Evolutionary conservation across 2,888 invertebrate species (phyloP).

Genomic region (Andricus curvator): DNA sequence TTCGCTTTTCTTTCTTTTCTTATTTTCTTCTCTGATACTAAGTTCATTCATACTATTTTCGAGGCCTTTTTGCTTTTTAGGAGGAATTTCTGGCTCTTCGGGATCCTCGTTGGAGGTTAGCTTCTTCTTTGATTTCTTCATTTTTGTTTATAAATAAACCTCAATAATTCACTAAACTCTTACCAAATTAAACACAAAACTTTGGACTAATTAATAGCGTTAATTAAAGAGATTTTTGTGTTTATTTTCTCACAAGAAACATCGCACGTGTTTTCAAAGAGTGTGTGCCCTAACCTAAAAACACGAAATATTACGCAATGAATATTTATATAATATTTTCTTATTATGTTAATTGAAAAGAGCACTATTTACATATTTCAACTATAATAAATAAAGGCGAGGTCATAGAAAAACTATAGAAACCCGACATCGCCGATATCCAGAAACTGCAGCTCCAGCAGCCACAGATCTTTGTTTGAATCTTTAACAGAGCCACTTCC

Average conservation of each 20-base stretch:
- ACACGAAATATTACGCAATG: too few species aligned
- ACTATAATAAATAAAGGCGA: too few species aligned
- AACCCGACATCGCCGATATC: too few species aligned
- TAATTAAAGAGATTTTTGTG: background rate
- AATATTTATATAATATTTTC: too few species aligned
- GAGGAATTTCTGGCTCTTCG: background rate
- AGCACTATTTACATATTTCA: too few species aligned
- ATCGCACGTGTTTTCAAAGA: too few species aligned
- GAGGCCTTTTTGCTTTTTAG: background rate
- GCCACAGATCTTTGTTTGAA: too few species aligned
- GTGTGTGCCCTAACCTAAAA: too few species aligned
- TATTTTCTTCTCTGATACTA: background rate
- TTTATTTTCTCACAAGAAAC: background rate
- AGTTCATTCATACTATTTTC: slow-evolving; percentile 1
- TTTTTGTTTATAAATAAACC: background rate
- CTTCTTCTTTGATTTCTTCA: slow-evolving; percentile 10
- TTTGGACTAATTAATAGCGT: background rate
- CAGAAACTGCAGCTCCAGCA: too few species aligned
- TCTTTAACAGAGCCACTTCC: too few species aligned
- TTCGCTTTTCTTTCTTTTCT: slow-evolving; percentile 16
- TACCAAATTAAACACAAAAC: background rate
- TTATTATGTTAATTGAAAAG: too few species aligned
- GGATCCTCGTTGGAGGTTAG: slow-evolving; percentile 13
- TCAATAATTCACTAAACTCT: background rate
- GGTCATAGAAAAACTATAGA: too few species aligned